These are phyloP conservation scores for Noctua fimbriata DNA, from an alignment of 2,888 invertebrate species.

Conservation along the genomic window DNA sequence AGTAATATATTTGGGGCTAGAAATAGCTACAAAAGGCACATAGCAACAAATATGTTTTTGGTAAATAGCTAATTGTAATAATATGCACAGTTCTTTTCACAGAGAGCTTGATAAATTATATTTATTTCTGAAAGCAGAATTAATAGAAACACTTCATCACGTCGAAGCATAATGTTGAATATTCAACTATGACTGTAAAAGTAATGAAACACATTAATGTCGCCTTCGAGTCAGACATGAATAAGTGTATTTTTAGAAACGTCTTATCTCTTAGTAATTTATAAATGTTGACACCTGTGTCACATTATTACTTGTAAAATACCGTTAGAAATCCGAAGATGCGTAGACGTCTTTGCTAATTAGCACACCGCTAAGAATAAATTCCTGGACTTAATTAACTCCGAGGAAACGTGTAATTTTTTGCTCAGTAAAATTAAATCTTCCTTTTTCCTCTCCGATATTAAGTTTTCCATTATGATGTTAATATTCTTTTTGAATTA, in stretches of 20 bases:
- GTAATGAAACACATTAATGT: slow-evolving; percentile 6
- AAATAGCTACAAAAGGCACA: neutral
- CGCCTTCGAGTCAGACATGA: neutral
- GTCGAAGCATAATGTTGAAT: neutral
- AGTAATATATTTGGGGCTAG: neutral
- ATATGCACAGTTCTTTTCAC: neutral
- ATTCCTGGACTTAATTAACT: slow-evolving; percentile 55
- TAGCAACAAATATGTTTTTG: neutral
- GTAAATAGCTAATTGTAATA: neutral
- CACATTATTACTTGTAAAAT: slow-evolving; percentile 13
- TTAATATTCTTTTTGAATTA: slow-evolving; percentile 47
- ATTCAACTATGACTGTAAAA: neutral
- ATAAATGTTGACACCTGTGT: slow-evolving; percentile 12
- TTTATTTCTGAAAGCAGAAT: neutral
- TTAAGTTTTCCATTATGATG: slow-evolving; percentile 48
- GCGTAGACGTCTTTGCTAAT: slow-evolving; percentile 38
- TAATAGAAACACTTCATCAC: neutral
- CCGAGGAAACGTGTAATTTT: slow-evolving; percentile 34
- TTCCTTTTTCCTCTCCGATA: slow-evolving; percentile 33
- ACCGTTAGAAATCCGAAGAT: slow-evolving; percentile 30
- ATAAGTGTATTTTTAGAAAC: slow-evolving; percentile 26
- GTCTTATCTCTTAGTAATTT: slow-evolving; percentile 19
- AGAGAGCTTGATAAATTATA: neutral
- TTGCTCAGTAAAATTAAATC: slow-evolving; percentile 45
- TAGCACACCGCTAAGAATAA: slow-evolving; percentile 51